phyloP scores from a whole-genome alignment of 1,140 invertebrate genomes.

The Drosophila neocordata region DNA sequence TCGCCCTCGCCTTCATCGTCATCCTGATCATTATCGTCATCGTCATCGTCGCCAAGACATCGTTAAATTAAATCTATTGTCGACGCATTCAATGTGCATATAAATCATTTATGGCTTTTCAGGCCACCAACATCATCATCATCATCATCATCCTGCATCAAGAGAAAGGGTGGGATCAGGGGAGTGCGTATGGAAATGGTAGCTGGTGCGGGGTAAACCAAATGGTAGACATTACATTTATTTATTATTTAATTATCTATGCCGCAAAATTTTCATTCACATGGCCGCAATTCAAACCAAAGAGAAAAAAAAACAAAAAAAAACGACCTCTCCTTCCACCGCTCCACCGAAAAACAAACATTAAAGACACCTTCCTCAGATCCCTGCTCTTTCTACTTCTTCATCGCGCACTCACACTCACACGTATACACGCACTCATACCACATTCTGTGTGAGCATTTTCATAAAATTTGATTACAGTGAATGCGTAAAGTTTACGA shows the following conservation, averaged over 20 bases:
- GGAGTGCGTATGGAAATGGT: too few relatives aligned
- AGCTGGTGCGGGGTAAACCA: slow-evolving; percentile 23
- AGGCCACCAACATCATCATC: slow-evolving; percentile 24
- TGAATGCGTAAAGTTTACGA: slow-evolving; percentile 75
- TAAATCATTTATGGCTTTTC: slow-evolving; percentile 70
- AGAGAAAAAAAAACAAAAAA: slow-evolving; percentile 25
- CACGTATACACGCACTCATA: slow-evolving; percentile 9
- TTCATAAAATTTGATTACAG: slow-evolving; percentile 76
- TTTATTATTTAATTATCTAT: slow-evolving; percentile 77
- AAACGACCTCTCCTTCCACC: slow-evolving; percentile 16
- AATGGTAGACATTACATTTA: slow-evolving; percentile 75
- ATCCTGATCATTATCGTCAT: slow-evolving; percentile 38
- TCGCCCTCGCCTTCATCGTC: slow-evolving; percentile 22
- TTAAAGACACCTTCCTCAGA: slow-evolving; percentile 35
- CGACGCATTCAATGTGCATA: slow-evolving; percentile 73
- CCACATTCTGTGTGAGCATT: slow-evolving; percentile 45
- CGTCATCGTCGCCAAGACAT: slow-evolving; percentile 62
- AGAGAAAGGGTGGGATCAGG: background rate
- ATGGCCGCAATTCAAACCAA: slow-evolving; percentile 37
- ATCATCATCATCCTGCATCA: slow-evolving; percentile 28
- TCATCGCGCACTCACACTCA: slow-evolving; percentile 15
- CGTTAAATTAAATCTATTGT: slow-evolving; percentile 76
- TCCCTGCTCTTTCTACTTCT: background rate
- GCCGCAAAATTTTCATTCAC: slow-evolving; percentile 70
- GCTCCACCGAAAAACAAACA: slow-evolving; percentile 28